A percentile compares a stretch with the other conserved stretches of the same genome.
Conservation (phyloP, 2,797 vertebrate species). For the Muscicapa striata region DNA sequence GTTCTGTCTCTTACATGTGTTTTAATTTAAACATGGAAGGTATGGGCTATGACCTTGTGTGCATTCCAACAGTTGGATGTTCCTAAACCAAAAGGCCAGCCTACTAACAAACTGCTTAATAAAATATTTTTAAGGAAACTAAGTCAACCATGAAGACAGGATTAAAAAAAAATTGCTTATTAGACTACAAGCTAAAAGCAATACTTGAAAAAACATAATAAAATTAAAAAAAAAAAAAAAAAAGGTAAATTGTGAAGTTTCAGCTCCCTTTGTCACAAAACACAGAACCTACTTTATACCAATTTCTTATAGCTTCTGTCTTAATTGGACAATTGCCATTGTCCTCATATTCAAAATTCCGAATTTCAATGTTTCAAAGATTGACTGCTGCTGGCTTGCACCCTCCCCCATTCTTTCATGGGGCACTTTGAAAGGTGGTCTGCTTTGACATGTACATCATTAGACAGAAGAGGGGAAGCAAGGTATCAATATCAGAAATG, state of each 20-base stretch:
- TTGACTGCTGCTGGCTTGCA: constrained; percentile 40
- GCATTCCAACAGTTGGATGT: not conserved
- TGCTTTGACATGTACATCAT: constrained; percentile 66
- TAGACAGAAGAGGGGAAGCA: constrained; percentile 55
- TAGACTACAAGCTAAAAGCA: not conserved
- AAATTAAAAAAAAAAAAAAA: not conserved
- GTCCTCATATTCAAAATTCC: constrained; percentile 15
- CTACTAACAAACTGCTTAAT: constrained; percentile 7
- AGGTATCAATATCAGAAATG: constrained; percentile 66
- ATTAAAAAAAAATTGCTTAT: not conserved
- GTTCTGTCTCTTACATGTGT: not conserved
- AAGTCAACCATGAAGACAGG: not conserved
- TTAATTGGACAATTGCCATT: constrained; percentile 62
- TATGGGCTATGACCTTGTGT: not conserved
- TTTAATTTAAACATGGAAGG: constrained; percentile 35
- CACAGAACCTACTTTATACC: not conserved
- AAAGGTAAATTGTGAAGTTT: not conserved
- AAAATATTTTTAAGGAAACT: constrained; percentile 7
- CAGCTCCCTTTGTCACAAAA: constrained; percentile 16
- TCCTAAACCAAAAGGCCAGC: not conserved
- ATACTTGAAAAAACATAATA: not conserved
- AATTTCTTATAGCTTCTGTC: constrained; percentile 26
- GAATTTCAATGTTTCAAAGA: constrained; percentile 55
- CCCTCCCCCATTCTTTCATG: constrained; percentile 57
- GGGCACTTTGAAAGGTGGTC: constrained; percentile 67